These are phyloP conservation scores for Pogonus chalceus DNA, from an alignment of 1,140 invertebrate species.

Conservation along the genomic window DNA sequence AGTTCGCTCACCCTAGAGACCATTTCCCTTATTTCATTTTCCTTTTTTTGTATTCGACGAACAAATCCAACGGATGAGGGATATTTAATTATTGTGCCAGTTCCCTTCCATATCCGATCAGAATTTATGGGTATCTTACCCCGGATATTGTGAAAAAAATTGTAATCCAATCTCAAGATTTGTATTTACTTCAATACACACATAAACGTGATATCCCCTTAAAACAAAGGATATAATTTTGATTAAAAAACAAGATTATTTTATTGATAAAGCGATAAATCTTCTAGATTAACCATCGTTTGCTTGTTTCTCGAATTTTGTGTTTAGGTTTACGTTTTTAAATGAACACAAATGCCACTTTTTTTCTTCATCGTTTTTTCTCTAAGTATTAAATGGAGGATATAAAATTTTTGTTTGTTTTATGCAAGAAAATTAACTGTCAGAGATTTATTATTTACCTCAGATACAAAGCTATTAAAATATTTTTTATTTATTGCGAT, in stretches of 20 bases:
- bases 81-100: conserved; percentile 4
- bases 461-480: too few relatives aligned
- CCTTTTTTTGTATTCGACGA: conserved; percentile 6
- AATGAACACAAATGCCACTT: too few relatives aligned
- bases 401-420: too few relatives aligned
- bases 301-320: neutral
- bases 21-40: conserved; percentile 4
- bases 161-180: conserved; percentile 1
- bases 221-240: neutral
- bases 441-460: too few relatives aligned
- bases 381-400: too few relatives aligned
- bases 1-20: neutral
- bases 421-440: too few relatives aligned
- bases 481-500: too few relatives aligned
- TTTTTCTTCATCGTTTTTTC: too few relatives aligned
- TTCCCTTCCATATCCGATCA: neutral
- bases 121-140: conserved; percentile 5
- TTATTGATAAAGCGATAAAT: neutral
- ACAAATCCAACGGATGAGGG: neutral
- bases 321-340: too few relatives aligned
- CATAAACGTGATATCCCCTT: neutral
- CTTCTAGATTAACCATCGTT: neutral
- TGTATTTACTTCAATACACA: neutral
- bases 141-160: neutral
- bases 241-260: neutral